Evolutionary conservation across 2,888 invertebrate species (phyloP).

Genomic region (Hipparchia sbordonii): DNA sequence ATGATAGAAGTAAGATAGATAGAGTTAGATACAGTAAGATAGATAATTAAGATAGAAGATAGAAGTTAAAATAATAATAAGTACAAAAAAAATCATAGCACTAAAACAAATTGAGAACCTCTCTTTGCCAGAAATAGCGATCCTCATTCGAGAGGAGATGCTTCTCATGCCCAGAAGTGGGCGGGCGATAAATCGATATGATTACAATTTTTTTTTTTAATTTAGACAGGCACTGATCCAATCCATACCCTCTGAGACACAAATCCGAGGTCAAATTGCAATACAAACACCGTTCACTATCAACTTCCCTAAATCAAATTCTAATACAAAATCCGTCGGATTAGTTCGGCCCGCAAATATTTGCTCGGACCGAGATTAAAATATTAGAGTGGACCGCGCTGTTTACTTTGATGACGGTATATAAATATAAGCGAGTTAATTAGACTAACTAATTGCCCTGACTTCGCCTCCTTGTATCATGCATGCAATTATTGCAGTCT

Average conservation of each 20-base stretch:
- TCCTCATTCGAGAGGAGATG: too few relatives aligned
- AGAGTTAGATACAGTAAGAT: too few relatives aligned
- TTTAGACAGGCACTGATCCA: too few relatives aligned
- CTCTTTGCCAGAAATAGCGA: too few relatives aligned
- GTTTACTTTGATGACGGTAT: constrained; percentile 48
- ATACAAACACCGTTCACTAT: constrained; percentile 38
- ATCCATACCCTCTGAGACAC: constrained; percentile 1
- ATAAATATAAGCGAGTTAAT: background rate
- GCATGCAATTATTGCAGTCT: background rate
- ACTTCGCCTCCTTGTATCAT: background rate
- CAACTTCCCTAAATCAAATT: constrained; percentile 36
- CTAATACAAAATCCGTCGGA: constrained; percentile 41
- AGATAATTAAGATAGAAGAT: too few relatives aligned
- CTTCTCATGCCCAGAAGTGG: too few relatives aligned
- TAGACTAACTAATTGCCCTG: background rate
- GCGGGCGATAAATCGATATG: too few relatives aligned
- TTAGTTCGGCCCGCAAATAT: constrained; percentile 55
- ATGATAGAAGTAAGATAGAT: too few relatives aligned
- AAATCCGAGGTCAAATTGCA: constrained; percentile 27
- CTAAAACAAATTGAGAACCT: too few relatives aligned
- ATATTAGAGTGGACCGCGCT: constrained; percentile 64
- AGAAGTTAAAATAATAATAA: too few relatives aligned
- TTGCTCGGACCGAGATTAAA: constrained; percentile 61
- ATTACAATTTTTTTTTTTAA: too few relatives aligned
- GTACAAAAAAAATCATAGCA: too few relatives aligned